Evolutionary conservation across 2,797 vertebrate genomes (phyloP).

Genomic region (Pogoniulus pusillus): DNA sequence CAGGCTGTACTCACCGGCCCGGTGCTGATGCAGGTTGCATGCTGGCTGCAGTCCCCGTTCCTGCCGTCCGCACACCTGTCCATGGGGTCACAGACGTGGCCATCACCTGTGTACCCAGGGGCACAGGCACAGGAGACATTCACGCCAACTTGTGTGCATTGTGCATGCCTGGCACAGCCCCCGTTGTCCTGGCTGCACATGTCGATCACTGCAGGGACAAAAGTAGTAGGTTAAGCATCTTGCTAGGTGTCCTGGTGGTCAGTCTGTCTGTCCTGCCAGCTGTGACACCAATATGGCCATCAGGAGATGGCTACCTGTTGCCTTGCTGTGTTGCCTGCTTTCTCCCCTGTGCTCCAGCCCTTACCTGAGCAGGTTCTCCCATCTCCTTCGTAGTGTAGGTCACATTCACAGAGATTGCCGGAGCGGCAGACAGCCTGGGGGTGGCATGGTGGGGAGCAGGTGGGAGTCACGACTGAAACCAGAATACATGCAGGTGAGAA

Average conservation of each 20-base stretch:
- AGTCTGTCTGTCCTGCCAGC: not conserved
- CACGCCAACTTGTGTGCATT: slow-evolving; percentile 83
- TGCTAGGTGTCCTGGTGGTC: not conserved
- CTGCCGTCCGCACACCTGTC: slow-evolving; percentile 81
- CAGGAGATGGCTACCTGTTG: not conserved
- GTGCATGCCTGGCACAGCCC: slow-evolving; percentile 84
- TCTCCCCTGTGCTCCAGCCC: not conserved
- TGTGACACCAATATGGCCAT: accelerated
- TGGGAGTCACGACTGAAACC: slow-evolving; percentile 74
- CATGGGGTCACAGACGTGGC: slow-evolving; percentile 82
- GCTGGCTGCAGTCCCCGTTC: slow-evolving; percentile 93
- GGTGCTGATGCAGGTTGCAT: slow-evolving; percentile 86
- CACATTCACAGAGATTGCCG: slow-evolving; percentile 83
- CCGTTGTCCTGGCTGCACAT: slow-evolving; percentile 87
- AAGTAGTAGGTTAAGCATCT: not conserved
- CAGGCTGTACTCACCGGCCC: slow-evolving; percentile 85
- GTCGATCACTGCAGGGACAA: slow-evolving; percentile 79
- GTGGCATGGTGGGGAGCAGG: slow-evolving; percentile 84
- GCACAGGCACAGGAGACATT: slow-evolving; percentile 83
- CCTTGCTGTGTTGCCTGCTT: accelerated
- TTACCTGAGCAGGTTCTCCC: slow-evolving; percentile 86
- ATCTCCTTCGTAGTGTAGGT: slow-evolving; percentile 85
- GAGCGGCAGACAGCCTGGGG: slow-evolving; percentile 80
- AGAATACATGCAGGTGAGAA: not conserved
- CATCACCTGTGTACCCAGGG: slow-evolving; percentile 85